Conservation (phyloP, 92 coral and sea anemone species). For the Siderastrea siderea region DNA sequence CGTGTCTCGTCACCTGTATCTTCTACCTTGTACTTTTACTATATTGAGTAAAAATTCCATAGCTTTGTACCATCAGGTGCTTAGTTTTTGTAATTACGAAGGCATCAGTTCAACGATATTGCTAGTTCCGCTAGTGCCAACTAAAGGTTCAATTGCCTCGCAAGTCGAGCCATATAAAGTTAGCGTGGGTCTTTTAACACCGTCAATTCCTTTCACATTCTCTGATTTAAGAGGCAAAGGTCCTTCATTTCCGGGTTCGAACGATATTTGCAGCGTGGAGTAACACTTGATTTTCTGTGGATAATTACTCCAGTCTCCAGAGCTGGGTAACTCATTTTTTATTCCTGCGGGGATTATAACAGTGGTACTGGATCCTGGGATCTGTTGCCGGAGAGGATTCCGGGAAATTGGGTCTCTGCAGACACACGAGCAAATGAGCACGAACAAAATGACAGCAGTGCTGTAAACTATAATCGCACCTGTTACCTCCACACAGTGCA, state of each 20-base stretch:
- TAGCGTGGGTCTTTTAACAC: neutral
- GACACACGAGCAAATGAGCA: neutral
- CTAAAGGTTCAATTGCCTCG: neutral
- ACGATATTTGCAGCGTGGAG: neutral
- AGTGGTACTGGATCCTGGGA: neutral
- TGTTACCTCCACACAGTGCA: neutral
- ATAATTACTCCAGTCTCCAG: neutral
- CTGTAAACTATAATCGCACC: neutral
- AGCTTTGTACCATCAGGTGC: no score
- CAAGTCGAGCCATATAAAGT: neutral
- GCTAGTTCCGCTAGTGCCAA: no score
- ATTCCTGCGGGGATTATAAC: neutral
- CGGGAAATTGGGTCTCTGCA: conserved; percentile 4
- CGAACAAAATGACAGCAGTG: neutral
- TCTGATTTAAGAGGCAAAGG: neutral
- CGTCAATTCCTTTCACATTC: neutral
- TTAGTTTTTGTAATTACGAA: no score
- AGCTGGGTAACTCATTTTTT: neutral
- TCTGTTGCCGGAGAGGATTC: neutral
- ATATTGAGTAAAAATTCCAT: no score
- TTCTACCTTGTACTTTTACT: no score
- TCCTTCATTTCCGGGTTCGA: neutral
- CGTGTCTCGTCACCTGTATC: no score
- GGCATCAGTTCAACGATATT: no score
- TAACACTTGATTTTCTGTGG: neutral